Evolutionary conservation across 1,140 invertebrate species (phyloP).

Genomic region (Bombyx mandarina): DNA sequence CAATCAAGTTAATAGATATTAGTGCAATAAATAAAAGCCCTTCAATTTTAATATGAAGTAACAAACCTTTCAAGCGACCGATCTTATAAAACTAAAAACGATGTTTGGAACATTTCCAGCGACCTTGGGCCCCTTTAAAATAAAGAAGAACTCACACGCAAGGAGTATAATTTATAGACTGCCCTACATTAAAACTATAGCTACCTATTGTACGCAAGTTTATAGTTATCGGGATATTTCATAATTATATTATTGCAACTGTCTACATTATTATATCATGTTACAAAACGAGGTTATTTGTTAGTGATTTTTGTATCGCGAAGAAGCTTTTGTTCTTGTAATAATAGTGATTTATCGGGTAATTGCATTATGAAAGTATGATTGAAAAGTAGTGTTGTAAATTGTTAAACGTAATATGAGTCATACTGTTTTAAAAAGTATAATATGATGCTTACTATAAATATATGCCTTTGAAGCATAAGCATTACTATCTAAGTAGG

Average conservation of each 20-base stretch:
- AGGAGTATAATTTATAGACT: slow-evolving; percentile 34
- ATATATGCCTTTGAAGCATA: no score
- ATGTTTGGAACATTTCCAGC: slow-evolving; percentile 54
- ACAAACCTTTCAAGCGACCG: slow-evolving; percentile 3
- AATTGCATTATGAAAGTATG: no score
- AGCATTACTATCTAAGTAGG: no score
- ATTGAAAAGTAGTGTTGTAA: neutral
- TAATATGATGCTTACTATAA: no score
- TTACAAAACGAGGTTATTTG: slow-evolving; percentile 1
- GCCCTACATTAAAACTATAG: slow-evolving; percentile 34
- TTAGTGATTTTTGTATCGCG: slow-evolving; percentile 1
- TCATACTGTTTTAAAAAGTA: no score
- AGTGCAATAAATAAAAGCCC: slow-evolving; percentile 14
- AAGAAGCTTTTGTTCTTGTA: slow-evolving; percentile 1
- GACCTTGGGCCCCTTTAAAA: slow-evolving; percentile 48
- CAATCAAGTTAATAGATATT: neutral
- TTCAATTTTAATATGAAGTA: slow-evolving; percentile 6
- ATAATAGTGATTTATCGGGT: neutral
- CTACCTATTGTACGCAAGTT: slow-evolving; percentile 18
- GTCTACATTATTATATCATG: slow-evolving; percentile 10
- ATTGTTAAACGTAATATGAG: neutral
- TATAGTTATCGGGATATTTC: slow-evolving; percentile 5
- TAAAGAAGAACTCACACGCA: slow-evolving; percentile 33
- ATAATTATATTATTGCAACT: slow-evolving; percentile 3
- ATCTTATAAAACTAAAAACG: slow-evolving; percentile 19